A percentile compares a stretch with the other conserved stretches of the same genome.
phyloP scores from a whole-genome alignment of 1,140 invertebrate species.

The Archegozetes longisetosus region DNA sequence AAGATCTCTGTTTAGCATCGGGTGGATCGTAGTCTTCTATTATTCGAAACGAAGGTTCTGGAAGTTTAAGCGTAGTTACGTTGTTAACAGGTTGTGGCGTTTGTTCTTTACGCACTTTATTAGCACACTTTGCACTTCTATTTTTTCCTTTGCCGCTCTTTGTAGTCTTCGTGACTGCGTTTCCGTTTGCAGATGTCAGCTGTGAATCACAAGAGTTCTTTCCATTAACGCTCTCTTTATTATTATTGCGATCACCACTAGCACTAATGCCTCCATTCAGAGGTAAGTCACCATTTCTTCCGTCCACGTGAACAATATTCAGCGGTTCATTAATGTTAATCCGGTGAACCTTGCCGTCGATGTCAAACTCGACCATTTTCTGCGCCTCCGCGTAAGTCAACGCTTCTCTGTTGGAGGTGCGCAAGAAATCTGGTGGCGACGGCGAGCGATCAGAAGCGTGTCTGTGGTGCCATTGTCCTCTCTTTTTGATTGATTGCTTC shows the following conservation, averaged over 20 bases:
- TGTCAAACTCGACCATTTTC: slow-evolving; percentile 63
- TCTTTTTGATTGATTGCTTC: slow-evolving; percentile 21
- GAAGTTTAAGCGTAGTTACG: slow-evolving; percentile 34
- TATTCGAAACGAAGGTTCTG: slow-evolving; percentile 64
- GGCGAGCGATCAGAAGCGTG: slow-evolving; percentile 24
- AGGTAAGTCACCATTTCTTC: slow-evolving; percentile 7
- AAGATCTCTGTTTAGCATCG: slow-evolving; percentile 57
- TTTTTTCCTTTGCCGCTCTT: slow-evolving; percentile 9
- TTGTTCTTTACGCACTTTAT: neutral
- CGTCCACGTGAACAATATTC: slow-evolving; percentile 26
- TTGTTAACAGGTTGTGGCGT: neutral
- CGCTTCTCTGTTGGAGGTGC: slow-evolving; percentile 27
- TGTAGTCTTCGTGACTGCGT: neutral
- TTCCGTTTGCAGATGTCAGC: neutral
- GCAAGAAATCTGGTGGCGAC: slow-evolving; percentile 26
- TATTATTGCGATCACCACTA: neutral
- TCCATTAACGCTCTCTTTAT: neutral
- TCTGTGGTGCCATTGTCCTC: slow-evolving; percentile 26
- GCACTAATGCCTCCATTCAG: neutral
- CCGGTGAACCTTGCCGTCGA: slow-evolving; percentile 44
- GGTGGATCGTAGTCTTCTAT: slow-evolving; percentile 56
- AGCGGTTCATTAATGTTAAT: slow-evolving; percentile 36
- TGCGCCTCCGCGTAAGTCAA: slow-evolving; percentile 59
- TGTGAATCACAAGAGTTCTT: neutral
- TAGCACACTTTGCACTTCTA: neutral